Conservation (phyloP, 2,797 vertebrate genomes). For the Glyptemys insculpta region DNA sequence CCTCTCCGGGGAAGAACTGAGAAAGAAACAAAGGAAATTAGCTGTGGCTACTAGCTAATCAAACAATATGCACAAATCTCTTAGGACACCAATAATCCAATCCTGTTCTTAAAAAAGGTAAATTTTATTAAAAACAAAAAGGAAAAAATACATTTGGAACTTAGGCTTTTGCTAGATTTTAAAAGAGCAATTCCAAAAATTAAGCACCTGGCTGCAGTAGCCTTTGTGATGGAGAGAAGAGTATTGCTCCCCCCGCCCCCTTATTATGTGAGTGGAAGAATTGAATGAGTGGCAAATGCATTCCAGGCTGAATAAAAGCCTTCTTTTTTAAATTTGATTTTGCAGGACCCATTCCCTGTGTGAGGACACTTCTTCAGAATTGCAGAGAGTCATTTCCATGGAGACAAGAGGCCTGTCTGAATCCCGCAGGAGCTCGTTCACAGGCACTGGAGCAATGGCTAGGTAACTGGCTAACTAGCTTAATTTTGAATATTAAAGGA, state of each 20-base stretch:
- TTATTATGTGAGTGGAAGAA: background rate
- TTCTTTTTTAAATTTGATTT: constrained; percentile 34
- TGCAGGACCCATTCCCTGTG: constrained; percentile 83
- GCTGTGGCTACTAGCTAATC: too few relatives aligned
- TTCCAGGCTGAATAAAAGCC: background rate
- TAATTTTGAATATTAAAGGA: background rate
- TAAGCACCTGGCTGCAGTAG: background rate
- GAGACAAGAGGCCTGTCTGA: constrained; percentile 78
- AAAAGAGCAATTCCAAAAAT: too few relatives aligned
- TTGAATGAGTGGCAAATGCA: background rate
- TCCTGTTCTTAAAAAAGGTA: too few relatives aligned
- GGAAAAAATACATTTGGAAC: too few relatives aligned
- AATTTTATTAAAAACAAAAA: too few relatives aligned
- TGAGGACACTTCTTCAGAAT: constrained; percentile 81
- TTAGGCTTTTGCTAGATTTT: too few relatives aligned
- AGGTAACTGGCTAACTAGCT: constrained; percentile 83
- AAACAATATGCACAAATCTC: too few relatives aligned
- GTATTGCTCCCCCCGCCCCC: background rate
- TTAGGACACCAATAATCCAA: too few relatives aligned
- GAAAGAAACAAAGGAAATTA: too few relatives aligned
- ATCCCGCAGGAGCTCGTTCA: constrained; percentile 79
- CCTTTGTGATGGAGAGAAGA: background rate
- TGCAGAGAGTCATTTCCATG: constrained; percentile 81
- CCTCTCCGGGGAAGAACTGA: too few relatives aligned
- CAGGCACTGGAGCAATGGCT: constrained; percentile 84